Base-by-base conservation (phyloP, 2,113 vertebrate species). In the Ceyx melanurus region DNA sequence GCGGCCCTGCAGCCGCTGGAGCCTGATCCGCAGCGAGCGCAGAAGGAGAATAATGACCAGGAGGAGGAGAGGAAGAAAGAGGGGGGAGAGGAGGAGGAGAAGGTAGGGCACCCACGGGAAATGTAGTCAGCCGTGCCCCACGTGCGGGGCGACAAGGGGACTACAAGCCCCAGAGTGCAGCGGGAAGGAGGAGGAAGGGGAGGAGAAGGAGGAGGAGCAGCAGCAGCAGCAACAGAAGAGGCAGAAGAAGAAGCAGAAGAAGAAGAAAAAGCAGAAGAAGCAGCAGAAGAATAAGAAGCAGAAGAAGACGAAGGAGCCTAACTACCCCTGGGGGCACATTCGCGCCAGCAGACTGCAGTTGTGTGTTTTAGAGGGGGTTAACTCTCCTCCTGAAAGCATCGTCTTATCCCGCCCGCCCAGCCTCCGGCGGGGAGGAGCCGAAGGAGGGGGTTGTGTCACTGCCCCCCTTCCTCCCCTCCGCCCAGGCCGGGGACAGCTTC, bases 271-370 rank as follows among this genome's bases (percentile, higher is more conserved):
- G 37, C 37, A 37, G 37, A 15, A 37, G 37, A 10, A 37, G 37
- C 37, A 37, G 37, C 37, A 37, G 10, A 37, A 37, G 10, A 37
- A 37, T 37, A 37, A 37, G 37, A 37, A 37, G 37, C 37, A 37
- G 37, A 37, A 37, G n/a, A 29, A 15, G 29, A 37, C 37, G 37
- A 37, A 15, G 11, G 12, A 21, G 19, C 10, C 2, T 1, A 3
- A 4, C 3, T 12, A 2, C 4, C 3, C 0, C 1, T 0, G 1
- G 15, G 7, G 11, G 10, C 0, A 0, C 33, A 0, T 21, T 0
- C 1, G 1, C 1, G 6, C 1, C 0, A 2, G 13, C 1, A 0
- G 23, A 13, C 1, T 1, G 18, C 4, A 23, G 9, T 1, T 11
- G 1, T 4, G 28, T 10, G 56, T 6, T 4, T 1, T 12, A 0